Base-by-base conservation (phyloP, 30 jellyfish, hydroid and myxozoan species). In the Turritopsis dohrnii region DNA sequence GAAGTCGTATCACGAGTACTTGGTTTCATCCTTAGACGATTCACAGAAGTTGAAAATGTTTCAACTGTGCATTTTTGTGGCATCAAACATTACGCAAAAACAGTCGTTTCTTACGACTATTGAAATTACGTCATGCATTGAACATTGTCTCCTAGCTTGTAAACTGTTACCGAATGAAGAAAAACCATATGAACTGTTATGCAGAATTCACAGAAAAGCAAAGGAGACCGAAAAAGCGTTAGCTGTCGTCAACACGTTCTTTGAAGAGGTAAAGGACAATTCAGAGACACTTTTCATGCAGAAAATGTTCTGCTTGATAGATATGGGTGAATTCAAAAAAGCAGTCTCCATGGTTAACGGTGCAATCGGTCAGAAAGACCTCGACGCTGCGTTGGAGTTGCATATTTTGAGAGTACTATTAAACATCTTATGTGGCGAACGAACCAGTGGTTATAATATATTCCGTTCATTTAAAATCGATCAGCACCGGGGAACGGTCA, bases 181-280 rank as follows among this genome's bases (percentile, higher is more conserved):
- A 4, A 29, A 74, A 24, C 83, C 83, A 17, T 26, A n/a, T 24
- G 54, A 24, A 30, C 41, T 29, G 19, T 74, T 74, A 29, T 74
- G 72, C 65, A 19, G 41, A 24, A 0, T 74, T 16, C 41, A 74
- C 83, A 74, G 83, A 4, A 24, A 74, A 16, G 65, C 54, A 24
- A 74, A 74, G 18, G 83, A 74, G 83, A 74, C 83, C 13, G 53
- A 26, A 74, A 74, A 74, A 30, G 83, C 83, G 53, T 74, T 74
- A 24, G 83, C 83, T 29, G 41, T 29, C 26, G 54, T 22, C 24
- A 74, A 74, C 28, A 29, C 65, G 24, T 74, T 24, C 65, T 29
- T 74, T n/a, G 83, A 74, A 26, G 83, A 74, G 21, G 83, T 74
- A 19, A 29, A 74, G 16, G 60, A 16, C 28, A 74, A 21, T 1